These are phyloP conservation scores for Sceloporus undulatus DNA, from an alignment of 2,113 vertebrate genomes.

Conservation along the genomic window DNA sequence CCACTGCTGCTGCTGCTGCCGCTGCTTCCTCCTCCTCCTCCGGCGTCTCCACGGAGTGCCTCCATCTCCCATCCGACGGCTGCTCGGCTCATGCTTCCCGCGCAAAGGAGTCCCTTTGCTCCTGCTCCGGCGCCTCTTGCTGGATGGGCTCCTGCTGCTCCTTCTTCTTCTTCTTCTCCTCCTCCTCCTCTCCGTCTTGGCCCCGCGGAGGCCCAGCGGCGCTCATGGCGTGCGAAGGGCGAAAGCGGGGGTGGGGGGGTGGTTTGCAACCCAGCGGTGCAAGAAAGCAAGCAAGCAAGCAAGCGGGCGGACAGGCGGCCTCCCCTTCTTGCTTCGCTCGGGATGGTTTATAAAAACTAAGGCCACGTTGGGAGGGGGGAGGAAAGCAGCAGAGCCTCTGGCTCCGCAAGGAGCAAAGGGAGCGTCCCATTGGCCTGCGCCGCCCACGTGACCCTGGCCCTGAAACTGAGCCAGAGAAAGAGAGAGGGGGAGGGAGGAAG, in stretches of 20 bases:
- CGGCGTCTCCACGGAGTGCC: conserved; percentile 76
- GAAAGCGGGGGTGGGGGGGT: background rate
- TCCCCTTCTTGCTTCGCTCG: background rate
- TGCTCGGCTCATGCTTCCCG: conserved; percentile 77
- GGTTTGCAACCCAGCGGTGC: background rate
- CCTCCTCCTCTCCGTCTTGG: background rate
- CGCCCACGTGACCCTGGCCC: conserved; percentile 49
- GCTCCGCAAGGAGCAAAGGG: background rate
- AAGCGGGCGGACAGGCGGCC: background rate
- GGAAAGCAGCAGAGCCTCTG: background rate
- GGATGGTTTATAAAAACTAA: conserved; percentile 34
- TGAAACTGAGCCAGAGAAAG: conserved; percentile 80
- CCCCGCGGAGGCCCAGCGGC: conserved; percentile 5
- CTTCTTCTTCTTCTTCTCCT: background rate
- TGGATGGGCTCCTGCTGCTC: background rate
- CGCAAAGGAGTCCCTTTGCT: background rate
- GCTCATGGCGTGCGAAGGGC: conserved; percentile 46
- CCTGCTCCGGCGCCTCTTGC: background rate
- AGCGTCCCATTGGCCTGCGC: conserved; percentile 30
- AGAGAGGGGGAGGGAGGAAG: conserved; percentile 31
- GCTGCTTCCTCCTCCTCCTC: conserved; percentile 56
- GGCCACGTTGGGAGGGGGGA: conserved; percentile 26
- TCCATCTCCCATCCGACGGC: conserved; percentile 82
- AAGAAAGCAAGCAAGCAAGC: background rate
- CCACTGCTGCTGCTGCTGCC: conserved; percentile 58